A percentile compares a stretch with the other conserved stretches of the same genome.
Conservation (phyloP, 2,113 vertebrate species). For the Percina caprodes region DNA sequence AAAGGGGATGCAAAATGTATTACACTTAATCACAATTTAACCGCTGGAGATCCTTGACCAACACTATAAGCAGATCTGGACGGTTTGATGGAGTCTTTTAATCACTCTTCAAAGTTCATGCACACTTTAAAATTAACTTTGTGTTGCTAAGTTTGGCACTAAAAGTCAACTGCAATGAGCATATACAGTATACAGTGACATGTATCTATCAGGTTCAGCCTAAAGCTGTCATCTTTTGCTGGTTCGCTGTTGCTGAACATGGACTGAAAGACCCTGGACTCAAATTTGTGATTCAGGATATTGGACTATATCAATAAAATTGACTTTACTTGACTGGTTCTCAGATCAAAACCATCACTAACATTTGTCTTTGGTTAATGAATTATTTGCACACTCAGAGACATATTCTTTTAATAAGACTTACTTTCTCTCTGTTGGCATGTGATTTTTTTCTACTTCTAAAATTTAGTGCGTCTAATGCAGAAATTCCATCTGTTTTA, state of each 20-base stretch:
- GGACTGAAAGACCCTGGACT: not conserved
- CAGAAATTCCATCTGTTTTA: slow-evolving; percentile 61
- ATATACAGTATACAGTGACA: not conserved
- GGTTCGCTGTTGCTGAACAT: not conserved
- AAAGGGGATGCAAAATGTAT: slow-evolving; percentile 14
- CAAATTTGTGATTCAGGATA: no score
- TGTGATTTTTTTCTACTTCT: not conserved
- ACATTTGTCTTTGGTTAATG: not conserved
- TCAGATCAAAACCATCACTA: not conserved
- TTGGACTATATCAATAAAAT: no score
- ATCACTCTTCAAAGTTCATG: slow-evolving; percentile 23
- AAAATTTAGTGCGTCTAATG: slow-evolving; percentile 43
- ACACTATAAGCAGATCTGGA: not conserved
- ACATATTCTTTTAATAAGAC: not conserved
- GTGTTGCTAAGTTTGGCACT: not conserved
- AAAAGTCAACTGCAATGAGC: not conserved
- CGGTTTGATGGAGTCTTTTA: slow-evolving; percentile 24
- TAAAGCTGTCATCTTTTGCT: no score
- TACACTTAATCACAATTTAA: slow-evolving; percentile 40
- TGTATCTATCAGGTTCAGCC: not conserved
- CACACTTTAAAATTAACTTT: slow-evolving; percentile 17
- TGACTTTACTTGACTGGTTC: not conserved
- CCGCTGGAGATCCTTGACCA: slow-evolving; percentile 21
- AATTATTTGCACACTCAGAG: slow-evolving; percentile 1
- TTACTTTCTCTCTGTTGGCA: not conserved